Conservation (phyloP, 2,888 invertebrate genomes). For the Hyposoter didymator region DNA sequence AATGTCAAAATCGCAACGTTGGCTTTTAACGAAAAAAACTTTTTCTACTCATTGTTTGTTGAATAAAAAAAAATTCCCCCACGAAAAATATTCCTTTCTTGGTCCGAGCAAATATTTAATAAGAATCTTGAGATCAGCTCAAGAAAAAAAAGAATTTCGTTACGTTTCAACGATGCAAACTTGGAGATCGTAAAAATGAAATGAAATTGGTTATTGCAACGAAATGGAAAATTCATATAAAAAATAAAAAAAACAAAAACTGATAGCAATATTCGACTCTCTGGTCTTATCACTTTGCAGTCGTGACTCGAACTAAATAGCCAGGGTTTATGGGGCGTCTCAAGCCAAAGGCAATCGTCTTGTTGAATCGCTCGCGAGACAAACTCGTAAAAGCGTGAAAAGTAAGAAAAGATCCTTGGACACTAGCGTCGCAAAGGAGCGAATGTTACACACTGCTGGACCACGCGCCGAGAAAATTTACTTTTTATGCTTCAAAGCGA, state of each 20-base stretch:
- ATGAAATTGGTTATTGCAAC: not conserved
- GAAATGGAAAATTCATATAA: not conserved
- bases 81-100: too few relatives aligned
- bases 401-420: constrained; percentile 6
- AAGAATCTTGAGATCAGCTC: too few relatives aligned
- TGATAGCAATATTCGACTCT: not conserved
- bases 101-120: too few relatives aligned
- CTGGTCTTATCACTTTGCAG: constrained; percentile 1
- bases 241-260: not conserved
- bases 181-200: too few relatives aligned
- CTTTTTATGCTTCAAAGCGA: constrained; percentile 21
- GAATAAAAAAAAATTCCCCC: too few relatives aligned
- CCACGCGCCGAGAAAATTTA: not conserved
- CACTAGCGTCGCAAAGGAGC: not conserved
- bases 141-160: too few relatives aligned
- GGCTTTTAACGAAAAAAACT: too few relatives aligned
- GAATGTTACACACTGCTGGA: constrained; percentile 24
- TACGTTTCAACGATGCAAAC: too few relatives aligned
- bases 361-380: constrained; percentile 4
- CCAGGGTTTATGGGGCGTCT: constrained; percentile 37
- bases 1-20: too few relatives aligned
- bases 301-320: constrained; percentile 18
- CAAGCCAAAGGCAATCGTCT: constrained; percentile 53
- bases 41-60: too few relatives aligned
- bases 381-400: constrained; percentile 25